phyloP scores from a whole-genome alignment of 2,797 vertebrate species.

The Linurgus olivaceus region DNA sequence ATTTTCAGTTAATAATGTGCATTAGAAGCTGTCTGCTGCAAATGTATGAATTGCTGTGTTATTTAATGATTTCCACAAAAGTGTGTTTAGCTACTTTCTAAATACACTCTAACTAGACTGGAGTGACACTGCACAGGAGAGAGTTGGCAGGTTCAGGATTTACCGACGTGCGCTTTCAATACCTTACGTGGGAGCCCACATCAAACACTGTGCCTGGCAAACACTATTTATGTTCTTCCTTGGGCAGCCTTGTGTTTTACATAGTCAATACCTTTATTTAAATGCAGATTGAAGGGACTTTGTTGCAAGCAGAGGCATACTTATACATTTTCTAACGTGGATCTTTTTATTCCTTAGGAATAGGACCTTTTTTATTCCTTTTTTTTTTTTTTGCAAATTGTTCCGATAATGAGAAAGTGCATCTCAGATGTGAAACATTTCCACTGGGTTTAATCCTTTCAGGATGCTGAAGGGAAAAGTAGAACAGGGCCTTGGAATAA shows the following conservation, averaged over 20 bases:
- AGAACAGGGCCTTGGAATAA: background rate
- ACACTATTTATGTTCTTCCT: background rate
- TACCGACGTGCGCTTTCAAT: slow-evolving; percentile 15
- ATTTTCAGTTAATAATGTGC: slow-evolving; percentile 59
- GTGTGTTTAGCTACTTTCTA: slow-evolving; percentile 59
- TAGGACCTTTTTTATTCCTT: background rate
- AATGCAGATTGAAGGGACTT: slow-evolving; percentile 6
- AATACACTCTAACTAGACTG: slow-evolving; percentile 48
- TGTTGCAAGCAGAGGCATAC: background rate
- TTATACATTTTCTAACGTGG: background rate
- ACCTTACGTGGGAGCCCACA: background rate
- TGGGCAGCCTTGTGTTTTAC: slow-evolving; percentile 27
- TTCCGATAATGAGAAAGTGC: background rate
- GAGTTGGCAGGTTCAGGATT: slow-evolving; percentile 37
- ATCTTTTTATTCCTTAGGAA: background rate
- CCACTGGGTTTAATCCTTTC: background rate
- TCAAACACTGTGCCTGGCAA: slow-evolving; percentile 33
- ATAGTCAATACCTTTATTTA: slow-evolving; percentile 28
- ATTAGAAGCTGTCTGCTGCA: slow-evolving; percentile 46
- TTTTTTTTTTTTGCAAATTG: background rate
- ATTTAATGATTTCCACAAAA: slow-evolving; percentile 56
- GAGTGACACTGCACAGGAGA: slow-evolving; percentile 44
- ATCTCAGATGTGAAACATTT: background rate
- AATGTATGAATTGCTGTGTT: slow-evolving; percentile 50
- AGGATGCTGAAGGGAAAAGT: background rate